Percentiles rank a stretch among this genome's conserved stretches.
phyloP scores from a whole-genome alignment of 2,113 vertebrate species.

The Noctilio leporinus region DNA sequence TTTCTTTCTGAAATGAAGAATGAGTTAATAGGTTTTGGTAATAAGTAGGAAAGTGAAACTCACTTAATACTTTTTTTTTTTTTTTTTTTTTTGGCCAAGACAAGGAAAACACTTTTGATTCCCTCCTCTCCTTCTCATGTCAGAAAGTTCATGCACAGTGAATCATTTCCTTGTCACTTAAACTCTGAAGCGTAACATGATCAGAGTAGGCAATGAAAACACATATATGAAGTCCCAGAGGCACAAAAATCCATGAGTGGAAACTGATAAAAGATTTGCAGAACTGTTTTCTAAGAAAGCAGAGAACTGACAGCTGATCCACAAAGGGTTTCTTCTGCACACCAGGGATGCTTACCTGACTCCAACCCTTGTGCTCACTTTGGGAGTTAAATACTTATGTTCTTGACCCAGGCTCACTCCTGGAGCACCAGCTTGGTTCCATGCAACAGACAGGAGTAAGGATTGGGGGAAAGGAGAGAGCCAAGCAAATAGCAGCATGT shows the following conservation, averaged over 20 bases:
- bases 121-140: not conserved
- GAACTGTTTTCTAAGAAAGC: slow-evolving; percentile 33
- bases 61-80: not conserved
- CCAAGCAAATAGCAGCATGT: not conserved
- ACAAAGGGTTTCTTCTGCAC: not conserved
- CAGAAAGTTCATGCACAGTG: not conserved
- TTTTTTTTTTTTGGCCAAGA: not conserved
- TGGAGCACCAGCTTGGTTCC: slow-evolving; percentile 76
- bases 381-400: slow-evolving; percentile 69
- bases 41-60: not conserved
- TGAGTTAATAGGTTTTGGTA: not conserved
- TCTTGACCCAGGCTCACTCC: slow-evolving; percentile 77
- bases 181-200: slow-evolving; percentile 1
- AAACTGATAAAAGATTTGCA: not conserved
- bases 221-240: not conserved
- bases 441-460: slow-evolving; percentile 75
- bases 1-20: slow-evolving; percentile 1
- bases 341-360: slow-evolving; percentile 64
- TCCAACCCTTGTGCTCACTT: slow-evolving; percentile 64
- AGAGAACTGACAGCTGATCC: not conserved
- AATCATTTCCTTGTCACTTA: slow-evolving; percentile 22
- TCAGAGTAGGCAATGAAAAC: not conserved
- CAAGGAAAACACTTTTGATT: not conserved
- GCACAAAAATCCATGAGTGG: not conserved
- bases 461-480: not conserved